These are phyloP conservation scores for Lophochroa leadbeateri DNA, from an alignment of 2,113 vertebrate species.

Conservation along the genomic window DNA sequence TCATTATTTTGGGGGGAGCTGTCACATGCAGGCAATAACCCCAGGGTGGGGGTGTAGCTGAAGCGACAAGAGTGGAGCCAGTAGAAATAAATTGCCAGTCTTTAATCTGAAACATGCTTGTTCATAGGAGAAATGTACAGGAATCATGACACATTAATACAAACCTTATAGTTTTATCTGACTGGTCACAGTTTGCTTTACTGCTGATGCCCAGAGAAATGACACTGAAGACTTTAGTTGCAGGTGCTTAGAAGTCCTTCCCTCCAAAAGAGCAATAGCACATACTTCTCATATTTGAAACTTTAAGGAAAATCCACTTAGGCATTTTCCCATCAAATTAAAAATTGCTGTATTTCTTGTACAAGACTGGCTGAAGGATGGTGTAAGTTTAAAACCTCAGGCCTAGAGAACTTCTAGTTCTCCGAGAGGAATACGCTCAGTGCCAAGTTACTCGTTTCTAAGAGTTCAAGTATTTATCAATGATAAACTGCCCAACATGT, in stretches of 20 bases:
- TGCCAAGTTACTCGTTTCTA: neutral
- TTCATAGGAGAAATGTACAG: neutral
- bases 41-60: neutral
- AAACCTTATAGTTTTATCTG: neutral
- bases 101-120: neutral
- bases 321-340: neutral
- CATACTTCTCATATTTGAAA: neutral
- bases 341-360: neutral
- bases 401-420: neutral
- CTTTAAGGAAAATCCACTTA: neutral
- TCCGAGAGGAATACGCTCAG: neutral
- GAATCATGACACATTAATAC: neutral
- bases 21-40: neutral
- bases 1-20: neutral
- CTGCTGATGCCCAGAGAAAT: neutral
- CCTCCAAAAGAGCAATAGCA: neutral
- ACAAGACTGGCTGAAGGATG: neutral
- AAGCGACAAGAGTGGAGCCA: neutral
- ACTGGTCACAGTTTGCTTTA: neutral
- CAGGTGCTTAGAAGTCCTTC: neutral
- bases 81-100: neutral
- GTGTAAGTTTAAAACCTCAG: neutral
- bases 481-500: neutral
- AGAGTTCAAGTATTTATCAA: neutral
- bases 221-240: neutral